A percentile compares a stretch with the other conserved stretches of the same genome.
These are phyloP conservation scores for Ormyrus pomaceus DNA, from an alignment of 2,888 invertebrate genomes.

Conservation along the genomic window DNA sequence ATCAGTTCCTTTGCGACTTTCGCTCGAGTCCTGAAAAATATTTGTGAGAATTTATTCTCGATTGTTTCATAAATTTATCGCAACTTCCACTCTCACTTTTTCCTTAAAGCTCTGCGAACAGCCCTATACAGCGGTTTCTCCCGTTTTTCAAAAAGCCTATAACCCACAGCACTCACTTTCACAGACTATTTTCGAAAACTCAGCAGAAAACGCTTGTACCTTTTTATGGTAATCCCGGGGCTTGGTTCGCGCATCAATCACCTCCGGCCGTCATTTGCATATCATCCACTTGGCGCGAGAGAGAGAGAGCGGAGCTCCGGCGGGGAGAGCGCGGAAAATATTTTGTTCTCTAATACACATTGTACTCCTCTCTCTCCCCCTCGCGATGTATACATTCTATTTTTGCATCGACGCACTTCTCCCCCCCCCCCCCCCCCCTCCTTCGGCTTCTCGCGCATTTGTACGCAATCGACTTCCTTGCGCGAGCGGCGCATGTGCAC, in stretches of 20 bases:
- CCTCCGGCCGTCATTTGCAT: background rate
- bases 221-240: too few relatives aligned
- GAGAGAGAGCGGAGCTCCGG: background rate
- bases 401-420: background rate
- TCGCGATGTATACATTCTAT: background rate
- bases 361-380: constrained; percentile 10
- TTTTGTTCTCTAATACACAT: constrained; percentile 14
- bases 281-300: background rate
- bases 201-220: too few relatives aligned
- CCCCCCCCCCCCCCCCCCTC: background rate
- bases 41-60: too few relatives aligned
- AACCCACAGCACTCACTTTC: too few relatives aligned
- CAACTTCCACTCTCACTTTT: too few relatives aligned
- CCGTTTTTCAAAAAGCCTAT: too few relatives aligned
- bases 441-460: background rate
- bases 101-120: too few relatives aligned
- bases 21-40: too few relatives aligned
- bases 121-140: background rate
- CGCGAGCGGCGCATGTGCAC: background rate
- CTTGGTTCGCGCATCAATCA: background rate
- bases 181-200: too few relatives aligned
- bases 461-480: background rate
- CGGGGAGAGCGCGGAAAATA: background rate
- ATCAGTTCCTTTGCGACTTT: too few relatives aligned
- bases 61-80: too few relatives aligned